These are phyloP conservation scores for Todiramphus saurophagus DNA, from an alignment of 2,113 vertebrate genomes.

Conservation along the genomic window DNA sequence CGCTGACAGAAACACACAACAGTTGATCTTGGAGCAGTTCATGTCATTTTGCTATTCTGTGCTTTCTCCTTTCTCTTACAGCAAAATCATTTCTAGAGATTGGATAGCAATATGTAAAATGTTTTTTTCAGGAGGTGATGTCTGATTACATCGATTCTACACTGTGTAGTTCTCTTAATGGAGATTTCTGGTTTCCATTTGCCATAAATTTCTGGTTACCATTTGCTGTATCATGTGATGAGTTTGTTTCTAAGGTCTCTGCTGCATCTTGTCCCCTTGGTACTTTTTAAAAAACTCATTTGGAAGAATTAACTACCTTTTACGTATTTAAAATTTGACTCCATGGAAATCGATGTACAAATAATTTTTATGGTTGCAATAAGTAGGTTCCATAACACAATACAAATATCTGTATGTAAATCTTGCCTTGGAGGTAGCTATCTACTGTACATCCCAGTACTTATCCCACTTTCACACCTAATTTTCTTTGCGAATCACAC, in stretches of 20 bases:
- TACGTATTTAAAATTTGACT: constrained; percentile 53
- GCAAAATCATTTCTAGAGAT: constrained; percentile 39
- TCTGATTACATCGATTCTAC: constrained; percentile 40
- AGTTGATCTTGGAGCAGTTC: neutral
- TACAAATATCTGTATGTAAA: constrained; percentile 68
- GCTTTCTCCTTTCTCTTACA: neutral
- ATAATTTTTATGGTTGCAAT: constrained; percentile 64
- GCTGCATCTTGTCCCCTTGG: constrained; percentile 29
- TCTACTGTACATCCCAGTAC: constrained; percentile 53
- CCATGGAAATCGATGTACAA: constrained; percentile 54
- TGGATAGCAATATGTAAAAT: constrained; percentile 40
- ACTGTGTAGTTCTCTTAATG: constrained; percentile 19
- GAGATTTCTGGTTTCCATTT: constrained; percentile 48
- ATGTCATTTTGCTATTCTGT: neutral
- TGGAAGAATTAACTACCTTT: constrained; percentile 64
- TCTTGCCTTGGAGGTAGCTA: constrained; percentile 63
- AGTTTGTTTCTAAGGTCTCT: constrained; percentile 16
- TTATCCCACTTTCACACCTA: constrained; percentile 68
- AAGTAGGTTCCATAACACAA: constrained; percentile 56
- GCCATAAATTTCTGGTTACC: constrained; percentile 36
- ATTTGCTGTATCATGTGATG: neutral
- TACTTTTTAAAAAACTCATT: constrained; percentile 38
- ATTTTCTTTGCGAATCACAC: constrained; percentile 71
- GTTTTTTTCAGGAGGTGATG: neutral
- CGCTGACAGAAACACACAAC: neutral